Conservation (phyloP, 2,113 vertebrate genomes). For the Uria lomvia region DNA sequence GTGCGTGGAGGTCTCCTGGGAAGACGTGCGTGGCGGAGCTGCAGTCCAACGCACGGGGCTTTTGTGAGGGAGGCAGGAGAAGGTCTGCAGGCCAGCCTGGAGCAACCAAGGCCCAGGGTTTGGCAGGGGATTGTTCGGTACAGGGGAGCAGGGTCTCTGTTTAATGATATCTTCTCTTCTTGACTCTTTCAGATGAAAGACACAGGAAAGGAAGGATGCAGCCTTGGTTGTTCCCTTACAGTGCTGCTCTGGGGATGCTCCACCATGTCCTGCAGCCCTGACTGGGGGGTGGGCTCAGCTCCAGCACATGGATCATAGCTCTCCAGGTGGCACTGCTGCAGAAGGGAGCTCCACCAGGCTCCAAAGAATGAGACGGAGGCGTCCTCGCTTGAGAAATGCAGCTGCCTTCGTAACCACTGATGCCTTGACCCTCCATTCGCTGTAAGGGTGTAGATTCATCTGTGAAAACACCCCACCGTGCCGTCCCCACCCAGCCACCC, state of each 20-base stretch:
- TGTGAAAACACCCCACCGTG: background rate
- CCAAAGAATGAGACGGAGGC: background rate
- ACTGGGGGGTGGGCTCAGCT: background rate
- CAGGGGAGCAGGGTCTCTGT: background rate
- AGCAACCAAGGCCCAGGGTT: background rate
- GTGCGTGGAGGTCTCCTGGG: background rate
- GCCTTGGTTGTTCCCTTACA: background rate
- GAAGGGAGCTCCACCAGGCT: background rate
- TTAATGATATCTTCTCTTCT: constrained; percentile 20
- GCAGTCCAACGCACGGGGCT: rapidly evolving
- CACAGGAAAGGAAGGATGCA: background rate
- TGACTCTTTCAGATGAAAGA: constrained; percentile 36
- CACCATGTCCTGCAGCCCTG: background rate
- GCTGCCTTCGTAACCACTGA: background rate
- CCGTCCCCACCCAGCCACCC: background rate
- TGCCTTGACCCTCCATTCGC: background rate
- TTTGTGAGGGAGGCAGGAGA: background rate
- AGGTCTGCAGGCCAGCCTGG: background rate
- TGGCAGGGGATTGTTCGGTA: background rate
- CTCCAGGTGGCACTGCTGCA: background rate
- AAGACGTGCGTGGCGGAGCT: background rate
- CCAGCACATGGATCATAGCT: background rate
- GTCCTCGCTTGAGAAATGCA: background rate
- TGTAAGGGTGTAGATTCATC: background rate
- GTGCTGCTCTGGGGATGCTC: background rate